Evolutionary conservation across 2,113 vertebrate genomes (phyloP), one percentile per base, ranked within the genome.

Genomic region (Pontoporia blainvillei): DNA sequence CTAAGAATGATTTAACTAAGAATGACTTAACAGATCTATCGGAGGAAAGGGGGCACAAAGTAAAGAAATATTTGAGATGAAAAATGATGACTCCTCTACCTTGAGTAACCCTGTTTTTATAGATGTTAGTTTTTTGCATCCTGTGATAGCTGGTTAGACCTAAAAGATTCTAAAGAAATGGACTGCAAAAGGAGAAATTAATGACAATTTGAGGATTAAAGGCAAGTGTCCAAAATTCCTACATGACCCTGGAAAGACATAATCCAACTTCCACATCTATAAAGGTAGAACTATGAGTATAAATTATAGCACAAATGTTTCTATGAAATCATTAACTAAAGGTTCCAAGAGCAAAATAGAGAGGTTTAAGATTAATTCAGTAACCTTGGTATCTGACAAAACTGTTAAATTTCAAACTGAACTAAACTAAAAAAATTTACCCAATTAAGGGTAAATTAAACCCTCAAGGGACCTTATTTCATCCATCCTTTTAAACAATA

Each of bases 71-170:
- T 62, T 75, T 86, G 75, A 94, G 85, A 95, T 96, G 95, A 95
- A 96, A 86, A 84, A 93, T 31, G 36, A 87, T 57, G 49, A 90
- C 93, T 96, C 94, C 95, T 97, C 96, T 97, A 97, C 97, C 93
- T 90, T 49, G 78, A 98, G 96, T 91, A 97, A 98, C 84, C 90
- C 96, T 96, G 93, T 23, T 97, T 96, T 94, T 96, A 82, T 36
- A 93, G 61, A 97, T 93, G 76, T 95, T 97, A 95, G 76, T 69
- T 94, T 90, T 97, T 78, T 95, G n/a, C 31, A 96, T 95, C 81
- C 66, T 91, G 57, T 81, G 17, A 92, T 59, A 86, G 89, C 66
- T 96, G 78, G 52, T 96, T 94, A 95, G 34, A 41, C 29, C 76
- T 93, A 92, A 54, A 89, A 96, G 20, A 12, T 67, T 93, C 86